Percentiles rank a stretch among this genome's conserved stretches.
phyloP scores from a whole-genome alignment of 2,888 invertebrate species.

The Watsonalla binaria region DNA sequence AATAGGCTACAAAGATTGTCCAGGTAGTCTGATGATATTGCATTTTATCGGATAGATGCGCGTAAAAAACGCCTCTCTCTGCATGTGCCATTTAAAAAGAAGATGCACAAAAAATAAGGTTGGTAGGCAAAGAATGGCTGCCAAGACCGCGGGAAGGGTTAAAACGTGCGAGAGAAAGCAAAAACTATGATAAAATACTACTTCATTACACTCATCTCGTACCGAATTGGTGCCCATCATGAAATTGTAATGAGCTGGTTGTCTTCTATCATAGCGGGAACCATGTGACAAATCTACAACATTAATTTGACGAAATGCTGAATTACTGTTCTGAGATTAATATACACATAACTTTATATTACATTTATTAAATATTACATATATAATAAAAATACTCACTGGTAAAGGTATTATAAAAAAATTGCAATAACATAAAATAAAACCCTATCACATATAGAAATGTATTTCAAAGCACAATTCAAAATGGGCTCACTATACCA shows the following conservation, averaged over 20 bases:
- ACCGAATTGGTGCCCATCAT: constrained; percentile 2
- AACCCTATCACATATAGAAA: not conserved
- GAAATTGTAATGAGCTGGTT: not conserved
- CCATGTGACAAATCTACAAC: no score
- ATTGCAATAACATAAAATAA: not conserved
- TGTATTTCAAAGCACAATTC: constrained; percentile 32
- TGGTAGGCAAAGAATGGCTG: constrained; percentile 69
- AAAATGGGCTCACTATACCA: constrained; percentile 27
- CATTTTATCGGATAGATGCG: constrained; percentile 61
- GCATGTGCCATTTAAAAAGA: constrained; percentile 78
- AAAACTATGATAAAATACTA: constrained; percentile 61
- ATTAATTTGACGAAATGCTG: no score
- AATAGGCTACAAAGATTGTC: constrained; percentile 50
- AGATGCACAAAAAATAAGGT: constrained; percentile 60
- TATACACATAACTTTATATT: no score
- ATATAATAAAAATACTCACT: no score
- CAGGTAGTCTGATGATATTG: constrained; percentile 75
- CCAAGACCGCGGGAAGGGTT: constrained; percentile 70
- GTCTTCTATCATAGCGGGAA: no score
- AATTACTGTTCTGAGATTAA: no score
- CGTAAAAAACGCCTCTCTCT: constrained; percentile 64
- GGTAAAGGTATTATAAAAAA: no score
- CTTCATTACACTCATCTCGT: constrained; percentile 35
- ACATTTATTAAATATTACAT: no score
- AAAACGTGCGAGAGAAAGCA: constrained; percentile 55